A percentile compares a stretch with the other conserved stretches of the same genome.
phyloP scores from a whole-genome alignment of 2,797 vertebrate genomes.

The Orestias chungarensis region DNA sequence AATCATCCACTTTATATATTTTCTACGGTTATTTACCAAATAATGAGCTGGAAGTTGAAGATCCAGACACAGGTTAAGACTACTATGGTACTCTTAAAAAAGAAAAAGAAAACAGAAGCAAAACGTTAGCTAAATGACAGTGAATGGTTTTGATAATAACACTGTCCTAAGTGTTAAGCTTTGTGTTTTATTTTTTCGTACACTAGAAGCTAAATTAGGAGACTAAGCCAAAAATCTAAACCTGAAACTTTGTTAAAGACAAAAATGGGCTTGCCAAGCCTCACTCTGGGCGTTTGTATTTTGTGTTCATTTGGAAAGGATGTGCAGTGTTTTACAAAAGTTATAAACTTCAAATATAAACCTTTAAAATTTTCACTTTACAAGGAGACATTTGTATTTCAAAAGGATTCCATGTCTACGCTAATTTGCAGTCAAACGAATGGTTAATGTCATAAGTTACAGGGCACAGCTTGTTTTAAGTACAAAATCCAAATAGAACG shows the following conservation, averaged over 20 bases:
- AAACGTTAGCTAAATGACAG: constrained; percentile 15
- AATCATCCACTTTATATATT: not conserved
- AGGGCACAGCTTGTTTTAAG: not conserved
- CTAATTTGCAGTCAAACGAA: not conserved
- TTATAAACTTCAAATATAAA: not conserved
- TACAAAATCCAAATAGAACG: not conserved
- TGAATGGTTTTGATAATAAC: not conserved
- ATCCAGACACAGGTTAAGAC: constrained; percentile 31
- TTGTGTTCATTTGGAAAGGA: not conserved
- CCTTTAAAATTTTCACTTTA: not conserved
- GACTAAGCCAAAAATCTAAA: no score
- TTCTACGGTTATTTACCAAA: constrained; percentile 54
- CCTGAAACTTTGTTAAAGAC: no score
- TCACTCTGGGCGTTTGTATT: not conserved
- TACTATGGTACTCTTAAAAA: constrained; percentile 64
- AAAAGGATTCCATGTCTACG: not conserved
- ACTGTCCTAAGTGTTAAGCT: not conserved
- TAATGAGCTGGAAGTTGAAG: constrained; percentile 24
- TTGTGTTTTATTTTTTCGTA: not conserved
- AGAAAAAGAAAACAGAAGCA: constrained; percentile 19
- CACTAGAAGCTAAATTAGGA: not conserved
- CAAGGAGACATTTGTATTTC: not conserved
- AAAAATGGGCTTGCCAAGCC: not conserved
- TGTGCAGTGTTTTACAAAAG: not conserved
- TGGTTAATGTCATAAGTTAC: not conserved